Evolutionary conservation across 2,888 invertebrate genomes (phyloP), one percentile per base, ranked within the genome.

Genomic region (Cremastobaeus sp.): DNA sequence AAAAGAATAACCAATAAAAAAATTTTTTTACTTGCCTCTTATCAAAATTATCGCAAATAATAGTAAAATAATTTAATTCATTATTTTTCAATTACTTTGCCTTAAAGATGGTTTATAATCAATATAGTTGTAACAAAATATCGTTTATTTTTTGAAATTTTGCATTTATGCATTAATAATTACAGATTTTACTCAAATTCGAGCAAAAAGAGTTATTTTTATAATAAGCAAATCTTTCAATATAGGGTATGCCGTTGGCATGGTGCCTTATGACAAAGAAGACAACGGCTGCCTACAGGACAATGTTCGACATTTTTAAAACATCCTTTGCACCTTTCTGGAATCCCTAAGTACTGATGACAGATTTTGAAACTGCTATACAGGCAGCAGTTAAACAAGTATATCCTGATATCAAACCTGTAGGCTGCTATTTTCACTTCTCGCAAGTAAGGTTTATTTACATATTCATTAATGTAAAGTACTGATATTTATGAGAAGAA

Each of bases 331-430:
- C 34, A 32, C 4, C 3, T 6, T n/a, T n/a, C n/a, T n/a, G n/a
- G n/a, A n/a, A n/a, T n/a, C 6, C 6, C 34, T 11, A 32, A 32
- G 3, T 3, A 32, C n/a, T 32, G 34, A 32, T 32, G 11, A 11
- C 34, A n/a, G 34, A 32, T n/a, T 32, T n/a, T 32, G 34, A 32
- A 32, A 32, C n/a, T 6, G 34, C 34, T n/a, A 6, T 32, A n/a
- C 34, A 32, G 5, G 3, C 6, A 6, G 34, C 34, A 3, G 34
- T 11, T 6, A 11, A 32, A 32, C 9, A 32, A 3, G 34, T 32
- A 5, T 32, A 6, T 11, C 34, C 34, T n/a, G 11, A 32, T 32
- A 32, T 32, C 11, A 3, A 11, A n/a, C 3, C n/a, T 11, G 11
- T 6, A 32, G 6, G 34, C 4, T 32, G 34, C 34, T 32, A n/a